These are phyloP conservation scores for Calliopsis andreniformis DNA, from an alignment of 1,140 invertebrate genomes.

Conservation along the genomic window DNA sequence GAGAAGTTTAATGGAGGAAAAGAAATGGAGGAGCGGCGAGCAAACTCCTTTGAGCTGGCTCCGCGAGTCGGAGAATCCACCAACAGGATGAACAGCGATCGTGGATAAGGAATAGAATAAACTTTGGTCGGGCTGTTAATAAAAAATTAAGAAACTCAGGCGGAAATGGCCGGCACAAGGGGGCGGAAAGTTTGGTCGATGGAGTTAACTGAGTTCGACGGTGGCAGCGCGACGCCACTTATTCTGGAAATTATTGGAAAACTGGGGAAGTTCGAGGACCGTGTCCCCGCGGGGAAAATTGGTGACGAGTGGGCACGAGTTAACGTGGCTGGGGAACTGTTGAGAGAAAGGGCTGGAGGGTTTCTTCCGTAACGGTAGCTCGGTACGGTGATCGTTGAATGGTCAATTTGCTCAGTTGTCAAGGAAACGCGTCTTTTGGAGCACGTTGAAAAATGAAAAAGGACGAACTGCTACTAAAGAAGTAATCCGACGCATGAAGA, in stretches of 20 bases:
- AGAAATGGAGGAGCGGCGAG: background rate
- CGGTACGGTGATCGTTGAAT: background rate
- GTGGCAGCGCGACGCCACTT: slow-evolving; percentile 46
- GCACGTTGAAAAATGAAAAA: background rate
- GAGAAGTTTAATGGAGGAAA: slow-evolving; percentile 4
- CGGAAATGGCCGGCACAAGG: too few species aligned
- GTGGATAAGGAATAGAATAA: background rate
- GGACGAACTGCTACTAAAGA: background rate
- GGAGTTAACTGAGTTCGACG: slow-evolving; percentile 38
- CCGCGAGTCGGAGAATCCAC: background rate
- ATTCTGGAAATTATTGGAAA: slow-evolving; percentile 60
- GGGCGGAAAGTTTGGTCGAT: background rate
- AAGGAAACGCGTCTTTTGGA: too few species aligned
- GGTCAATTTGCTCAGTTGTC: background rate
- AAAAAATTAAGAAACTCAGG: slow-evolving; percentile 40
- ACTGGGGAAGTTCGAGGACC: slow-evolving; percentile 35
- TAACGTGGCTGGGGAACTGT: slow-evolving; percentile 38
- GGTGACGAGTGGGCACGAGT: slow-evolving; percentile 25
- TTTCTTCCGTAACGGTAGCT: too few species aligned
- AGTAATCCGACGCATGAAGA: too few species aligned
- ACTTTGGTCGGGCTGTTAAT: slow-evolving; percentile 16
- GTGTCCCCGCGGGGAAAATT: slow-evolving; percentile 30
- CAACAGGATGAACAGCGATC: background rate
- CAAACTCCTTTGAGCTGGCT: background rate
- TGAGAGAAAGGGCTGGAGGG: background rate